Evolutionary conservation across 2,888 invertebrate species (phyloP).

Genomic region (Ectemnius continuus): DNA sequence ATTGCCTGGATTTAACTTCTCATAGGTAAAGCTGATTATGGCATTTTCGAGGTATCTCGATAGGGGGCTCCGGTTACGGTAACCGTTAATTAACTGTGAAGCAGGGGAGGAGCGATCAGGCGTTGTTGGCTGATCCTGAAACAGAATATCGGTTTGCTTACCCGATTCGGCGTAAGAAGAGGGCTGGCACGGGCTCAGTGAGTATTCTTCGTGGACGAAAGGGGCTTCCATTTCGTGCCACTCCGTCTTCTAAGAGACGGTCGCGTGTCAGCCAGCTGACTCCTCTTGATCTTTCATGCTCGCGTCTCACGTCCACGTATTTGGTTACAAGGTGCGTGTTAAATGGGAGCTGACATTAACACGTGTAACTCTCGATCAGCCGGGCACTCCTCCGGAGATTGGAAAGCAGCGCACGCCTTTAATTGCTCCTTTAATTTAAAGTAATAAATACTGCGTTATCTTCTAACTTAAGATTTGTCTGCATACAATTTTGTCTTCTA

Average conservation of each 20-base stretch:
- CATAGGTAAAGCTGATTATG: no score
- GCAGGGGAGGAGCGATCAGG: constrained; percentile 23
- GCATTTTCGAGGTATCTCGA: no score
- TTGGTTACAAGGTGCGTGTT: constrained; percentile 53
- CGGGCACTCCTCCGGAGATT: constrained; percentile 67
- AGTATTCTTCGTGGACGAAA: constrained; percentile 45
- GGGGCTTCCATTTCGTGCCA: constrained; percentile 48
- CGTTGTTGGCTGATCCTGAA: constrained; percentile 22
- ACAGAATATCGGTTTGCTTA: constrained; percentile 49
- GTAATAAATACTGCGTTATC: no score
- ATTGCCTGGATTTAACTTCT: no score
- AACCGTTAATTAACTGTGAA: constrained; percentile 29
- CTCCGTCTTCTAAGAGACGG: constrained; percentile 17
- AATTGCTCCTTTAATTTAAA: no score
- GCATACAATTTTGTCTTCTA: no score
- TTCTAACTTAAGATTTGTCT: no score
- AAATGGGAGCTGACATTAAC: constrained; percentile 71
- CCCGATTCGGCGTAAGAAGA: constrained; percentile 39
- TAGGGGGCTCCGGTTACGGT: not conserved
- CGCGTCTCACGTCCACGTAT: constrained; percentile 40
- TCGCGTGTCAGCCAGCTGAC: not conserved
- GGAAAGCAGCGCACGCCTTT: constrained; percentile 16
- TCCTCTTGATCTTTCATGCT: constrained; percentile 37
- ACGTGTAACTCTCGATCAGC: constrained; percentile 73
- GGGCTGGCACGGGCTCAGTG: constrained; percentile 18